Evolutionary conservation across 2,888 invertebrate species (phyloP).

Genomic region (Hermodice carunculata): DNA sequence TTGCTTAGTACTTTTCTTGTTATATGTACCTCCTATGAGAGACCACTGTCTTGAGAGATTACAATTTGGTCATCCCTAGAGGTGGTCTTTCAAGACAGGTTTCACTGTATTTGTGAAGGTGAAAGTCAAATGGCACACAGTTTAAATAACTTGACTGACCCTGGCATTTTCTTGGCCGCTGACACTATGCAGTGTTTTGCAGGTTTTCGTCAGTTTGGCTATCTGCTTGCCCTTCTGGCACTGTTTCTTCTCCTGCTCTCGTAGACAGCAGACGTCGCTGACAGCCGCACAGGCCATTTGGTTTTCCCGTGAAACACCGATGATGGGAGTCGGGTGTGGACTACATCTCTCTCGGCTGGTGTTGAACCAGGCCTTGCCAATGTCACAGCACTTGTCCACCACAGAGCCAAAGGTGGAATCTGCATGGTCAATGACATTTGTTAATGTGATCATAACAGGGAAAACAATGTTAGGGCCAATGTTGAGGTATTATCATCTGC

Average conservation of each 20-base stretch:
- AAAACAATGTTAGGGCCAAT: no score
- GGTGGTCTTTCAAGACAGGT: no score
- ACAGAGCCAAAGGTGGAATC: no score
- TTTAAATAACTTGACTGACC: constrained; percentile 26
- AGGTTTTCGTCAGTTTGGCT: constrained; percentile 33
- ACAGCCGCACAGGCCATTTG: constrained; percentile 47
- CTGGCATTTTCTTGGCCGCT: constrained; percentile 39
- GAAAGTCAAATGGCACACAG: no score
- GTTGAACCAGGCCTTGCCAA: constrained; percentile 55
- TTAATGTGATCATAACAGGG: no score
- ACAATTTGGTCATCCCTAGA: no score
- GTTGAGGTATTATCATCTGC: no score
- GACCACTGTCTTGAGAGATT: no score
- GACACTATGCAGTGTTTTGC: constrained; percentile 26
- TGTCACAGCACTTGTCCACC: constrained; percentile 54
- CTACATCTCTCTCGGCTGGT: constrained; percentile 46
- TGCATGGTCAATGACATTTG: no score
- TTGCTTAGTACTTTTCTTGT: no score
- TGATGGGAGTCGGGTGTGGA: constrained; percentile 45
- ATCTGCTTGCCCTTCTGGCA: constrained; percentile 54
- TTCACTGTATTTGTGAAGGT: no score
- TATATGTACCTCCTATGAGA: no score
- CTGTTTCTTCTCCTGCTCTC: constrained; percentile 54
- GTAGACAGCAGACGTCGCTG: constrained; percentile 62
- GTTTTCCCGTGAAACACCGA: constrained; percentile 38